Conservation (phyloP, 2,113 vertebrate genomes). For the Conger conger region DNA sequence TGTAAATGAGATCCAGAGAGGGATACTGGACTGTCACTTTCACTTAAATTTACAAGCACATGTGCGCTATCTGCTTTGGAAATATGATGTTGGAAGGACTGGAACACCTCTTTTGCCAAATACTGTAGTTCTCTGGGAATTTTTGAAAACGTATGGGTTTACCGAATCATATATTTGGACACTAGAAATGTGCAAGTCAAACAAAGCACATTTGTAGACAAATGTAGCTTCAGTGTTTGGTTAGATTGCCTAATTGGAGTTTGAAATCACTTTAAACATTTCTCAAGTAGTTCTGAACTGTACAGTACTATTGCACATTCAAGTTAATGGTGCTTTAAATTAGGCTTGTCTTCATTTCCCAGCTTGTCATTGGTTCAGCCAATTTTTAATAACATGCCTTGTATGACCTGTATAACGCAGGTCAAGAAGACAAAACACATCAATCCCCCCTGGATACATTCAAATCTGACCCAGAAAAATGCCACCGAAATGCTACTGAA, state of each 20-base stretch:
- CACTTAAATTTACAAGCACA: conserved; percentile 29
- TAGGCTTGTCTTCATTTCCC: background rate
- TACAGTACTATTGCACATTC: background rate
- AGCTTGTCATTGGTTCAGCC: background rate
- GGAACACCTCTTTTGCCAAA: conserved; percentile 24
- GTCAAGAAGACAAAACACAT: background rate
- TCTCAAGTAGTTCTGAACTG: too few relatives aligned
- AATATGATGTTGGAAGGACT: conserved; percentile 27
- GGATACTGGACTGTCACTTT: conserved; percentile 26
- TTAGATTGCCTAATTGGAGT: background rate
- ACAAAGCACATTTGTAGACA: background rate
- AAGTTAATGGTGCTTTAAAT: background rate
- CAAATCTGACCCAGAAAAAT: background rate
- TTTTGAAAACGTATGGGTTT: conserved; percentile 5
- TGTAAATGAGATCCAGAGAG: conserved; percentile 28
- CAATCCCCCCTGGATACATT: background rate
- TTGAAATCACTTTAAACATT: background rate
- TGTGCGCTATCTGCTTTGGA: conserved; percentile 28
- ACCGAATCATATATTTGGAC: background rate
- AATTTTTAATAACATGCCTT: background rate
- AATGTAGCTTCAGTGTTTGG: background rate
- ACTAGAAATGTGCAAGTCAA: background rate
- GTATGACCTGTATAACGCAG: background rate
- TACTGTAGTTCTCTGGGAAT: conserved; percentile 17
- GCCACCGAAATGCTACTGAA: background rate